Evolutionary conservation across 2,888 invertebrate genomes (phyloP).

Genomic region (Agrotis exclamationis): DNA sequence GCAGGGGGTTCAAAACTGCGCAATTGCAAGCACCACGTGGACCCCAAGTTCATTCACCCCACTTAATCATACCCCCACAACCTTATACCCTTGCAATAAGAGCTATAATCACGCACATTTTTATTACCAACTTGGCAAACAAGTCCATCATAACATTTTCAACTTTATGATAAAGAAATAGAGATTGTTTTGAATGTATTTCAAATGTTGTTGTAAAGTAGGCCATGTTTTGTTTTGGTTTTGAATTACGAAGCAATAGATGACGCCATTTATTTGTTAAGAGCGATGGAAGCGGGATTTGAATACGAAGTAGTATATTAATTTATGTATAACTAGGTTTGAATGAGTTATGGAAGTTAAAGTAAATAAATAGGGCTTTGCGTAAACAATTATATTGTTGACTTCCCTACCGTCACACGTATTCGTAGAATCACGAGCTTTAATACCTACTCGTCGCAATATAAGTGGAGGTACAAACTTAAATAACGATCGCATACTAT

Average conservation of each 20-base stretch:
- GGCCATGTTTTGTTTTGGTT: conserved; percentile 67
- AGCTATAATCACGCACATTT: conserved; percentile 53
- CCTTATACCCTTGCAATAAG: conserved; percentile 63
- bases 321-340: conserved; percentile 23
- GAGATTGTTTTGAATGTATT: conserved; percentile 60
- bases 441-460: too few species aligned
- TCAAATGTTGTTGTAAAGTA: conserved; percentile 41
- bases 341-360: conserved; percentile 12
- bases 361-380: conserved; percentile 5
- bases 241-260: conserved; percentile 61
- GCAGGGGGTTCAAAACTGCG: conserved; percentile 88
- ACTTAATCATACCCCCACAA: conserved; percentile 50
- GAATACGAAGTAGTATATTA: conserved; percentile 38
- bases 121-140: conserved; percentile 54
- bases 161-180: conserved; percentile 31
- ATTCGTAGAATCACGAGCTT: background rate
- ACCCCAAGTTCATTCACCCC: conserved; percentile 82
- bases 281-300: conserved; percentile 43
- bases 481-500: too few species aligned
- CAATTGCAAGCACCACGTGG: conserved; percentile 88
- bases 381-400: conserved; percentile 11
- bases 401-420: background rate
- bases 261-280: conserved; percentile 61
- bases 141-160: conserved; percentile 27
- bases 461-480: too few species aligned